These are phyloP conservation scores for Poeciliopsis occidentalis DNA, from an alignment of 2,113 vertebrate genomes.

Conservation along the genomic window DNA sequence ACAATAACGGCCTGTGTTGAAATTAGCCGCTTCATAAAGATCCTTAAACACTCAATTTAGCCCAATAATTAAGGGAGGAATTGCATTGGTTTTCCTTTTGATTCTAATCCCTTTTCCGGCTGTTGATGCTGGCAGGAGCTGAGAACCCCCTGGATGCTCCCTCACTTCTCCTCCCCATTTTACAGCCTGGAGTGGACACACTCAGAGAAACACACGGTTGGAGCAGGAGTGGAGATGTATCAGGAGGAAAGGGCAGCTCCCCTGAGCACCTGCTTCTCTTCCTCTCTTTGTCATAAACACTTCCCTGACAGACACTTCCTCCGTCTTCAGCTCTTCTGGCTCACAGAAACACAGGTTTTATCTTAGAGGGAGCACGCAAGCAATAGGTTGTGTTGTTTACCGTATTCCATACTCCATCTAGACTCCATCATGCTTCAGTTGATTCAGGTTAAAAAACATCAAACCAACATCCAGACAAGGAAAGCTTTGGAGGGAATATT, in stretches of 20 bases:
- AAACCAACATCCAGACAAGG: background rate
- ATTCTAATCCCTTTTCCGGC: slow-evolving; percentile 17
- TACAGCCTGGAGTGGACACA: slow-evolving; percentile 18
- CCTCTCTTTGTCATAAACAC: slow-evolving; percentile 7
- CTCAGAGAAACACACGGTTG: slow-evolving; percentile 5
- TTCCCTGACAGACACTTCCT: background rate
- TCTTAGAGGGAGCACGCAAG: slow-evolving; percentile 22
- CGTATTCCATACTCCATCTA: background rate
- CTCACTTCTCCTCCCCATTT: slow-evolving; percentile 16
- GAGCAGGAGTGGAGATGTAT: slow-evolving; percentile 21
- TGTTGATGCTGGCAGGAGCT: slow-evolving; percentile 4
- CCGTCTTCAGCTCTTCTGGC: background rate
- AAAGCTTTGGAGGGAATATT: background rate
- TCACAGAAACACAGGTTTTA: slow-evolving; percentile 4
- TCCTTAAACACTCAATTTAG: slow-evolving; percentile 10
- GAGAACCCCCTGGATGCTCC: slow-evolving; percentile 23
- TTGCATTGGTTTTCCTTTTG: background rate
- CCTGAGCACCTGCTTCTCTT: slow-evolving; percentile 28
- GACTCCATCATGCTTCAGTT: slow-evolving; percentile 2
- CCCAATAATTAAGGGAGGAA: slow-evolving; percentile 1
- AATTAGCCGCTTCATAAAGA: background rate
- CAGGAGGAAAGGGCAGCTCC: slow-evolving; percentile 48
- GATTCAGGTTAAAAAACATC: slow-evolving; percentile 1
- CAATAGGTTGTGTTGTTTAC: background rate
- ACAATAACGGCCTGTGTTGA: too few species aligned